Evolutionary conservation across 1,140 invertebrate genomes (phyloP).

Genomic region (Rhagoletis pomonella): DNA sequence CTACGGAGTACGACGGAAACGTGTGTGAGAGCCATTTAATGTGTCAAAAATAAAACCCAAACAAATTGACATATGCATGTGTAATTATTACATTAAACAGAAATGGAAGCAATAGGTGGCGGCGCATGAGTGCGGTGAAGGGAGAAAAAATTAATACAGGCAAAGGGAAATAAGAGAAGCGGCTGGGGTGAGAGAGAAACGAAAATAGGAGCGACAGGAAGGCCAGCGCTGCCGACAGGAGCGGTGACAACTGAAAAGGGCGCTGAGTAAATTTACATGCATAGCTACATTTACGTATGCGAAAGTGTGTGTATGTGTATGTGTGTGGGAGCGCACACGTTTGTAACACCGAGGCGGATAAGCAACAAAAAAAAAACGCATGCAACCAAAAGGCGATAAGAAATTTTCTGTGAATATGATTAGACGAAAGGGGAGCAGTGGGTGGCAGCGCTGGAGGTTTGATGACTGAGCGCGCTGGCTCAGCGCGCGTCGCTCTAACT

Average conservation of each 20-base stretch:
- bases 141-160: background rate
- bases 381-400: background rate
- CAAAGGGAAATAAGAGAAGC: background rate
- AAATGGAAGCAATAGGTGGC: conserved; percentile 25
- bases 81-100: conserved; percentile 73
- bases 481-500: background rate
- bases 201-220: conserved; percentile 42
- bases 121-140: background rate
- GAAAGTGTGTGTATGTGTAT: background rate
- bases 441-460: conserved; percentile 1
- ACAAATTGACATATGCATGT: conserved; percentile 72
- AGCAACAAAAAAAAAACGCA: conserved; percentile 21
- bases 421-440: background rate
- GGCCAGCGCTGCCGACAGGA: conserved; percentile 23
- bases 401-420: background rate
- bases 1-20: background rate
- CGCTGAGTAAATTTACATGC: background rate
- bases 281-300: background rate
- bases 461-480: conserved; percentile 1
- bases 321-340: background rate
- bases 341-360: background rate
- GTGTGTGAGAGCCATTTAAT: conserved; percentile 48
- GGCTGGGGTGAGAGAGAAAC: background rate
- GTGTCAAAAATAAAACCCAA: conserved; percentile 59
- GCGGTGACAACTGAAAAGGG: conserved; percentile 27